These are phyloP conservation scores for Drosophila guanche DNA, from an alignment of 1,140 invertebrate species.

Conservation along the genomic window DNA sequence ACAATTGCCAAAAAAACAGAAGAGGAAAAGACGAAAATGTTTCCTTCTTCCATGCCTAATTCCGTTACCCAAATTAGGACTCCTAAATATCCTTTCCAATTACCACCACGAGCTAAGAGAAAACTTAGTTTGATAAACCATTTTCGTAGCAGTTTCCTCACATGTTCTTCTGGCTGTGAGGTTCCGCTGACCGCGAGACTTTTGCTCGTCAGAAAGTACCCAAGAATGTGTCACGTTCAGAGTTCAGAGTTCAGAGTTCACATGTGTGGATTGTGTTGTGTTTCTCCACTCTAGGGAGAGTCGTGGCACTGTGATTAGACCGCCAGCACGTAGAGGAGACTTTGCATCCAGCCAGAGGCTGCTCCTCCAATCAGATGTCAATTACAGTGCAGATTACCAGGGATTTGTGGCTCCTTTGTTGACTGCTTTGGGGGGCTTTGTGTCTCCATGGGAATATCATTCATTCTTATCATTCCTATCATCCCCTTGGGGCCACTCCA, in stretches of 20 bases:
- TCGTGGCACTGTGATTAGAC: slow-evolving; percentile 51
- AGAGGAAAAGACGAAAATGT: too few relatives aligned
- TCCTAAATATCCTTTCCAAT: too few relatives aligned
- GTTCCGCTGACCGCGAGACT: slow-evolving; percentile 39
- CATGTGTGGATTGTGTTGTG: slow-evolving; percentile 24
- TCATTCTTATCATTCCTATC: too few relatives aligned
- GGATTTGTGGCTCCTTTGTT: slow-evolving; percentile 31
- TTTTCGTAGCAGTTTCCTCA: not conserved
- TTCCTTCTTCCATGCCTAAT: too few relatives aligned
- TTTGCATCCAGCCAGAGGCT: slow-evolving; percentile 37
- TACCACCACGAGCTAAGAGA: too few relatives aligned
- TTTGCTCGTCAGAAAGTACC: slow-evolving; percentile 25
- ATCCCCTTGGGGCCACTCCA: slow-evolving; percentile 31
- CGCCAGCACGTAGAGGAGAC: slow-evolving; percentile 45
- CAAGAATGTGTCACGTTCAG: slow-evolving; percentile 47
- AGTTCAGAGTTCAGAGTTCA: too few relatives aligned
- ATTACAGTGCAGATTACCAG: slow-evolving; percentile 47
- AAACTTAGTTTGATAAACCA: not conserved
- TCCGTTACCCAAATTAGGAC: too few relatives aligned
- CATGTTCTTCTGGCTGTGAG: not conserved
- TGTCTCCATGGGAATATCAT: slow-evolving; percentile 3
- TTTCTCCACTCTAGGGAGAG: slow-evolving; percentile 15
- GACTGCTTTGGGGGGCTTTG: slow-evolving; percentile 17
- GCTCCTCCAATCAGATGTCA: slow-evolving; percentile 63
- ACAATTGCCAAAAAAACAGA: too few relatives aligned